Base-by-base conservation (phyloP, 1,140 invertebrate genomes). In the Agraylea sexmaculata region DNA sequence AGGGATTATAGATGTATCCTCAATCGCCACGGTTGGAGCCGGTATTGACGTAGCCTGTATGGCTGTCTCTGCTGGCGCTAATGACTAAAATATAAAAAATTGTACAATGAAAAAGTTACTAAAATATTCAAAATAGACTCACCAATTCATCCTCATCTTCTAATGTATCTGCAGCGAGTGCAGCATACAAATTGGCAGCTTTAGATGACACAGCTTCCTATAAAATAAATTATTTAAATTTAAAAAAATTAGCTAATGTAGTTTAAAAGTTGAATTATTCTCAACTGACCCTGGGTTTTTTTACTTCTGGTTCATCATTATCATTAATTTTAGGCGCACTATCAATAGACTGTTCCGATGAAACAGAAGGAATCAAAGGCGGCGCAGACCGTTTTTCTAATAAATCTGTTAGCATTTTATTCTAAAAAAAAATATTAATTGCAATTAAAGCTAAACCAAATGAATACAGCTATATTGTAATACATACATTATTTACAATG, bases 131-230 rank as follows among this genome's bases (percentile, higher is more conserved):
- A 37, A 19, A 13, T 16, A 11, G 11, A 43, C 54, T 56, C 51
- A 68, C 65, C 58, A 65, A 53, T 46, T 68, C 64, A 27, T 67
- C 63, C 50, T 68, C 65, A 34, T 68, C 65, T 52, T 68, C 60
- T 18, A 68, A 52, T 2, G 62, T 60, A 4, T 61, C 64, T 0
- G 65, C 65, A 6, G 65, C 65, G 2, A 68, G 47, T 0, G 65
- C 65, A 5, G 65, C 65, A 42, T 68, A 68, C 21, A 68, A 47
- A 51, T 68, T 68, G 10, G 64, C 65, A 10, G 65, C 65, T 4
- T 60, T 68, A 39, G 66, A 66, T 2, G 65, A 68, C 10, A 66
- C 65, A 37, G 23, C 23, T 7, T 25, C 6, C 32, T 29, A 27
- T 40, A 40, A 31, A 30, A 37, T 17, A 31, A 6, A 5, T 13